Conservation (phyloP, 92 coral and sea anemone genomes). For the Muricea muricata region DNA sequence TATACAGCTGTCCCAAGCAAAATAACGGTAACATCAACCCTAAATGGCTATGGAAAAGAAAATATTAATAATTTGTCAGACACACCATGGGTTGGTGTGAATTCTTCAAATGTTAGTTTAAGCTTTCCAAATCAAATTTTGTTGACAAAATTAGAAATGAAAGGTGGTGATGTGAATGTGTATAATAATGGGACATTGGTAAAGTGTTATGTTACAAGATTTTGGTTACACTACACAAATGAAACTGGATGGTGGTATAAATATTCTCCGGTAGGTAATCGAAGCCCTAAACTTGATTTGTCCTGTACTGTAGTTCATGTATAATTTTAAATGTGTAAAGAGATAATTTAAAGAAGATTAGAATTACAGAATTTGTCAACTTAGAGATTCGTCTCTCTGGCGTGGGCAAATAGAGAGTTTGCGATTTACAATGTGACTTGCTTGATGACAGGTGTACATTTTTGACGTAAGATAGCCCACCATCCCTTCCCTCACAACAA, state of each 20-base stretch:
- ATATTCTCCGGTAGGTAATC: not conserved
- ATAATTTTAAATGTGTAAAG: no score
- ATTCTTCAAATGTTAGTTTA: slow-evolving; percentile 5
- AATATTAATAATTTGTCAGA: not conserved
- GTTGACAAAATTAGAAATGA: not conserved
- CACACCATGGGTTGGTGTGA: slow-evolving; percentile 4
- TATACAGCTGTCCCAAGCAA: not conserved
- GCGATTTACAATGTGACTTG: no score
- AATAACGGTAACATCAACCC: not conserved
- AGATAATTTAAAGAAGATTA: no score
- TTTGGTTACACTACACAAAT: not conserved
- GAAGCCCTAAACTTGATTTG: no score
- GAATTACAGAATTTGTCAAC: no score
- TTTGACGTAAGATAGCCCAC: no score
- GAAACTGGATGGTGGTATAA: not conserved
- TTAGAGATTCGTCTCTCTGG: no score
- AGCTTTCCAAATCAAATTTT: not conserved
- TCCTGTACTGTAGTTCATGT: no score
- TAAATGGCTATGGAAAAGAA: not conserved
- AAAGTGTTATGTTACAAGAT: not conserved
- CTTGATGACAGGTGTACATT: no score
- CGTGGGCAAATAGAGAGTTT: no score
- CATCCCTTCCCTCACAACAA: no score
- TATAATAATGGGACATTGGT: not conserved
- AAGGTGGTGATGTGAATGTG: not conserved